Conservation (phyloP, 2,113 vertebrate genomes). For the Ceyx margarethae region DNA sequence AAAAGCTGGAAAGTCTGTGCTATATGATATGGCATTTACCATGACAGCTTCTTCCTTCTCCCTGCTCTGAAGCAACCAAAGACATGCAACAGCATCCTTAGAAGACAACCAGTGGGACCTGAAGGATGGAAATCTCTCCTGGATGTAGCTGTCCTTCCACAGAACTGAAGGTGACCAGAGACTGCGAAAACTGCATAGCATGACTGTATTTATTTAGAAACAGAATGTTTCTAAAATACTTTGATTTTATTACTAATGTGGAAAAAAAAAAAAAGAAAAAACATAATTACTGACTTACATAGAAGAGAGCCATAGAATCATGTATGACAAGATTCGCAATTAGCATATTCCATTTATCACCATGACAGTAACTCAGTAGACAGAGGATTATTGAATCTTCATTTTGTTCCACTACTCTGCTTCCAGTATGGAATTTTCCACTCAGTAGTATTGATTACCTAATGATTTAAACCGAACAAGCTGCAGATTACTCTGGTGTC, state of each 20-base stretch:
- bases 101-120: neutral
- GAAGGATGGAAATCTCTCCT: neutral
- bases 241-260: neutral
- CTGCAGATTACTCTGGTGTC: neutral
- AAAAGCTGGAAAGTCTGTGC: neutral
- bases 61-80: neutral
- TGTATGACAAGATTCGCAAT: constrained; percentile 13
- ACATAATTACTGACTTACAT: neutral
- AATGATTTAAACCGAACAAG: constrained; percentile 11
- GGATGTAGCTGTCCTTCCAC: neutral
- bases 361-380: neutral
- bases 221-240: neutral
- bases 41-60: neutral
- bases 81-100: neutral
- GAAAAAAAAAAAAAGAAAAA: neutral
- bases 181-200: neutral
- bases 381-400: constrained; percentile 1
- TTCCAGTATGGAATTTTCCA: constrained; percentile 20
- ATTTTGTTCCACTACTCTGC: constrained; percentile 8
- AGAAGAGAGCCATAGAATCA: neutral
- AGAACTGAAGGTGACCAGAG: neutral
- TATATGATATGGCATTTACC: neutral
- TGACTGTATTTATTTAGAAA: neutral
- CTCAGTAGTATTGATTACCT: neutral
- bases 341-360: neutral